Conservation (phyloP, 2,888 invertebrate species). For the Tigriopus californicus region DNA sequence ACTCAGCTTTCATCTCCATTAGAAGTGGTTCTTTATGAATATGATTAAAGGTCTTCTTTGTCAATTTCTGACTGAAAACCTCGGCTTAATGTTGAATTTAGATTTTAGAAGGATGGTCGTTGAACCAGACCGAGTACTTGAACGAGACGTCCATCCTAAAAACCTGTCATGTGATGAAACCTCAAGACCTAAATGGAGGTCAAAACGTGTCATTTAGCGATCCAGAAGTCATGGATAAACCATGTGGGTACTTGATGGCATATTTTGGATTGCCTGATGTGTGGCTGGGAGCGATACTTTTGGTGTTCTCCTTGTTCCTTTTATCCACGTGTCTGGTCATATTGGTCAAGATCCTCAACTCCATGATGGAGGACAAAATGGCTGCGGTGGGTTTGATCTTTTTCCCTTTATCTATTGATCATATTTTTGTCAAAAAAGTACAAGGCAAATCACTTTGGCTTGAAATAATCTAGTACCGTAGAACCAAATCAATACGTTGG, state of each 20-base stretch:
- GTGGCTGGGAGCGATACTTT: slow-evolving; percentile 29
- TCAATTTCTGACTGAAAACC: background rate
- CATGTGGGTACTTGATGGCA: slow-evolving; percentile 16
- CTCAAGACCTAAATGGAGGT: background rate
- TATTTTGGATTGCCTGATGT: slow-evolving; percentile 25
- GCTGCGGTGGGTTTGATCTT: background rate
- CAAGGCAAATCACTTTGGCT: no score
- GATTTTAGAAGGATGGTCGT: slow-evolving; percentile 28
- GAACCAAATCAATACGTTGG: no score
- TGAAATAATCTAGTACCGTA: no score
- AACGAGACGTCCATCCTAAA: slow-evolving; percentile 24
- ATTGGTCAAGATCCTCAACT: slow-evolving; percentile 35
- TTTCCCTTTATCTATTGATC: no score
- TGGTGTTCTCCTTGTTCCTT: slow-evolving; percentile 28
- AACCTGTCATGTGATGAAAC: slow-evolving; percentile 22
- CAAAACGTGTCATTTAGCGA: background rate
- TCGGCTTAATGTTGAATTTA: slow-evolving; percentile 2
- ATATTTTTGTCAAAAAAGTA: no score
- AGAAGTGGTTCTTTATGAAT: no score
- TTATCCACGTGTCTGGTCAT: slow-evolving; percentile 31
- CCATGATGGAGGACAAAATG: slow-evolving; percentile 24
- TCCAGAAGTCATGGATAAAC: no score
- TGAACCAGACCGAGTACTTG: slow-evolving; percentile 23
- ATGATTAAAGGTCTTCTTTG: no score
- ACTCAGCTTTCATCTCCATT: no score